Evolutionary conservation across 2,113 vertebrate genomes (phyloP), one percentile per base, ranked within the genome.

Genomic region (Ictidomys tridecemlineatus): DNA sequence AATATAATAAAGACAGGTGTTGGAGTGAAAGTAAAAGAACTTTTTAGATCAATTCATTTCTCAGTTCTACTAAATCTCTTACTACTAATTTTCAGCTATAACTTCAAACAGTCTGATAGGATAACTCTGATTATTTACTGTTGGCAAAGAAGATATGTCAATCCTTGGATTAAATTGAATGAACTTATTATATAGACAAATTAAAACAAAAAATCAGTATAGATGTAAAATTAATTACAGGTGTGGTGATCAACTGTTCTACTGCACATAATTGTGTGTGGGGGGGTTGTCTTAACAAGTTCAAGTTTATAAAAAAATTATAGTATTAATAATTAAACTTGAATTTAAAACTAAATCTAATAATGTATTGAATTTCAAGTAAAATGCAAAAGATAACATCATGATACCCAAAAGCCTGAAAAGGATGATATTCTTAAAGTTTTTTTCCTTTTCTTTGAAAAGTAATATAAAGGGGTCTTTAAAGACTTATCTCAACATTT

Each of bases 381-480:
- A 83, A 89, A 65, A 90, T 78, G 39, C 8, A 9, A 42, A 85
- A 61, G 39, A 34, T 67, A 5, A 86, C 1, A 83, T 8, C 20
- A 70, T 16, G 14, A 45, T 65, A 76, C 72, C 7, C 86, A 90
- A 95, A 77, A 79, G 56, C 5, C 34, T 53, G 8, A 82, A 58
- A 88, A 48, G 16, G 17, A 63, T 13, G 32, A 51, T 34, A 73
- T 28, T 8, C 34, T n/a, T 86, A 67, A 73, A 48, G 0, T 7
- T 28, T 94, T 94, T 91, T 89, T 89, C 48, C 70, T n/a, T 94
- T 92, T 72, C 3, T 53, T 89, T 89, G 72, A 12, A 85, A 87
- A 88, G 91, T 69, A 1, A 88, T 26, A 42, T n/a, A 65, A 78
- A 69, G 37, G 4, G n/a, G 8, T n/a, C 73, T 87, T 72, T 51